phyloP scores from a whole-genome alignment of 2,888 invertebrate species.

The Cosmia pyralina region DNA sequence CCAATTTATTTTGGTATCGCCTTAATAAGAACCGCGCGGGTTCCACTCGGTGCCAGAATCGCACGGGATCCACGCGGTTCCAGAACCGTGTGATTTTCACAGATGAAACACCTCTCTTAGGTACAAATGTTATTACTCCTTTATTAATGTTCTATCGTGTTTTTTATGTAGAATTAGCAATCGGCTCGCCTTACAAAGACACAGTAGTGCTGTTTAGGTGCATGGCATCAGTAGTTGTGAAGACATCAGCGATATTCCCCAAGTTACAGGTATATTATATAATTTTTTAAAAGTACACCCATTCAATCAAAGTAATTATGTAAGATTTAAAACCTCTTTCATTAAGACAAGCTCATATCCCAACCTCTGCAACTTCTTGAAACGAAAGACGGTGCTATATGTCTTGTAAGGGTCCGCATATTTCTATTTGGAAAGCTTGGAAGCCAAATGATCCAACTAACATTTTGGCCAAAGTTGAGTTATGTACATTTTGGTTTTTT shows the following conservation, averaged over 20 bases:
- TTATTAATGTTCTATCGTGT: not conserved
- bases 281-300: not conserved
- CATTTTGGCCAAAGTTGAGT: too few relatives aligned
- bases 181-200: conserved; percentile 77
- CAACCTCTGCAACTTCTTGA: too few relatives aligned
- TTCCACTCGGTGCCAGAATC: too few relatives aligned
- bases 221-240: conserved; percentile 70
- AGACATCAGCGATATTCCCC: conserved; percentile 60
- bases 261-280: conserved; percentile 69
- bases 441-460: not conserved
- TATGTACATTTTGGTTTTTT: not conserved
- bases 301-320: not conserved
- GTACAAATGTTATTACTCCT: not conserved
- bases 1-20: too few relatives aligned
- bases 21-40: too few relatives aligned
- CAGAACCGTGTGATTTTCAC: not conserved
- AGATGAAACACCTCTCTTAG: not conserved
- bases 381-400: not conserved
- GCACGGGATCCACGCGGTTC: not conserved
- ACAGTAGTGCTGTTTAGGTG: conserved; percentile 72
- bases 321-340: not conserved
- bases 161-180: conserved; percentile 75
- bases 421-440: not conserved
- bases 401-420: not conserved
- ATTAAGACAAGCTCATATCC: not conserved